Base-by-base conservation (phyloP, 2,797 vertebrate species). In the Tinamus major region DNA sequence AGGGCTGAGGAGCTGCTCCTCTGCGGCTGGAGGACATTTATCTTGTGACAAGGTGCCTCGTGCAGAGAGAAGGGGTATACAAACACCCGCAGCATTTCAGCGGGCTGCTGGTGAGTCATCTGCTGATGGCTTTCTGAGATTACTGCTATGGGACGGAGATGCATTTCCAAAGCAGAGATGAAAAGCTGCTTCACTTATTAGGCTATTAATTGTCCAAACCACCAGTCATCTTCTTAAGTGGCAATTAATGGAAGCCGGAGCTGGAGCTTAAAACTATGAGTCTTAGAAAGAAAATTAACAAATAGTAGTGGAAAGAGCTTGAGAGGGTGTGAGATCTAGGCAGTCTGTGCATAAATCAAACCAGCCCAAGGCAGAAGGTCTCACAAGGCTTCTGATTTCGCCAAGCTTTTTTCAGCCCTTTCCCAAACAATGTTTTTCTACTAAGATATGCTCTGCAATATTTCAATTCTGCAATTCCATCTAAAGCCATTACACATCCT, bases 151-250 rank as follows among this genome's bases (percentile, higher is more conserved):
- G 8, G 0, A 26, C 41, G n/a, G 24, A 37, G 39, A 51, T 92
- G 71, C 77, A 77, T 77, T 92, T 77, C 69, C 68, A 85, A 46
- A 23, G 26, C 59, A 48, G 70, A 72, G 42, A 71, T 70, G 67
- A 93, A 92, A 86, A 68, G 31, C 12, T 87, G 26, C 58, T 81
- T 88, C 70, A 23, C 35, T 90, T 75, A 41, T 44, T 85, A 78
- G 68, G 42, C 33, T 86, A 55, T 79, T 94, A 85, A 64, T 79
- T 87, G 79, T 64, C 35, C 76, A 87, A 90, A 79, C 10, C 44
- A 71, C 24, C 64, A 64, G 51, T 35, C 23, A 0, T 0, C 33
- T 77, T 79, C 68, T 68, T 68, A 78, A 80, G 37, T 48, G 27
- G 53, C 55, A 82, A 68, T 82, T 79, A 90, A 83, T 75, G 71